Evolutionary conservation across 1,140 invertebrate genomes (phyloP).

Genomic region (Drosophila fuyamai): DNA sequence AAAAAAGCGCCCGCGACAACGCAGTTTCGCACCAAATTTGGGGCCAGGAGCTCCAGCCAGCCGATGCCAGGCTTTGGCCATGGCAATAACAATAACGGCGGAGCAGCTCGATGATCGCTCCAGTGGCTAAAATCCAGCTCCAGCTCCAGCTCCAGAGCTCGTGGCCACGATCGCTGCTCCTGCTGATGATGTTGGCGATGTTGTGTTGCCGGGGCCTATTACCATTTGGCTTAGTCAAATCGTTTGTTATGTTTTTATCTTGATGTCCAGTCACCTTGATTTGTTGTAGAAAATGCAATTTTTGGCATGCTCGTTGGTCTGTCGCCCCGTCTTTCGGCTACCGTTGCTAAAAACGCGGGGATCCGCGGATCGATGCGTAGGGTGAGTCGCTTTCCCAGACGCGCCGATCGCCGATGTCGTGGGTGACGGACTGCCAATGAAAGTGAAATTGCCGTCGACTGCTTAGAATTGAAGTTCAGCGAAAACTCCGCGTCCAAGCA

Average conservation of each 20-base stretch:
- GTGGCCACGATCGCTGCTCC: slow-evolving; percentile 36
- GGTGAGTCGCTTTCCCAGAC: slow-evolving; percentile 66
- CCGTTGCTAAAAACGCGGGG: slow-evolving; percentile 24
- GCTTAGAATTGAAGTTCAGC: slow-evolving; percentile 68
- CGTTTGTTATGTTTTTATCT: slow-evolving; percentile 84
- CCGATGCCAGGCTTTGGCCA: slow-evolving; percentile 44
- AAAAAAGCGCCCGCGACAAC: slow-evolving; percentile 56
- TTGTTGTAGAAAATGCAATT: slow-evolving; percentile 83
- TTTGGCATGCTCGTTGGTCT: slow-evolving; percentile 69
- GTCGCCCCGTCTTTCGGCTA: slow-evolving; percentile 41
- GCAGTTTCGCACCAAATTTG: slow-evolving; percentile 83
- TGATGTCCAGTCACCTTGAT: slow-evolving; percentile 84
- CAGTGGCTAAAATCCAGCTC: slow-evolving; percentile 27
- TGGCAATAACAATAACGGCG: slow-evolving; percentile 78
- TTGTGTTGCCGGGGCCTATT: slow-evolving; percentile 67
- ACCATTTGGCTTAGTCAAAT: slow-evolving; percentile 82
- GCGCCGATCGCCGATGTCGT: slow-evolving; percentile 23
- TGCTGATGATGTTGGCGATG: slow-evolving; percentile 40
- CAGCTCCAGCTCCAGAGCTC: slow-evolving; percentile 16
- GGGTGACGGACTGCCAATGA: slow-evolving; percentile 64
- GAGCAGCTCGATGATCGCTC: slow-evolving; percentile 35
- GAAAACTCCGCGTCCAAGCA: slow-evolving; percentile 24
- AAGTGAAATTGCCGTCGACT: slow-evolving; percentile 57
- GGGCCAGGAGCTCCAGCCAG: slow-evolving; percentile 56
- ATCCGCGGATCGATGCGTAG: slow-evolving; percentile 50